Evolutionary conservation across 2,888 invertebrate species (phyloP), one percentile per base, ranked within the genome.

Genomic region (Elysia crispata): DNA sequence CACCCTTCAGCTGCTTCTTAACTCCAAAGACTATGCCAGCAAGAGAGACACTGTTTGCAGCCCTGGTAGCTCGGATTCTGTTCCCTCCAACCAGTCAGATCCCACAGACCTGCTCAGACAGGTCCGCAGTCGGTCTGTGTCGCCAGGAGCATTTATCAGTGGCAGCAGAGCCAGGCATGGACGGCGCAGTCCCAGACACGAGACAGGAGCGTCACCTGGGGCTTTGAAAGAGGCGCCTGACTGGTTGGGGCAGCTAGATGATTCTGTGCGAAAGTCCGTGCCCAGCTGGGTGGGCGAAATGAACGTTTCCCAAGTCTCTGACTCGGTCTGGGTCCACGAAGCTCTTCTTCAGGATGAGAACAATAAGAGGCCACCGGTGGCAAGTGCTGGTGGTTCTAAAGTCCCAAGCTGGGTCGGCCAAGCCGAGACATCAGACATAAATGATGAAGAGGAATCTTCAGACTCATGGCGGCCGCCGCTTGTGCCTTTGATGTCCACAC

Each of bases 261-360:
- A 80, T 5, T 86, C 88, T 0, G 85, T 83, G 28, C 57, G 23
- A 5, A 81, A 79, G 28, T 84, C 85, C 5, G 83, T 86, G 30
- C 88, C 88, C 0, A 87, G 88, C 80, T 88, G 88, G 88, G 84
- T 88, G n/a, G 57, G 49, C n/a, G 76, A 80, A 15, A 31, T 74
- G 50, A 75, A 28, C 70, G 30, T 70, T 8, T 80, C 75, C 30
- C 76, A 80, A n/a, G 60, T 62, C 23, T 76, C 80, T 28, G 80
- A 80, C 30, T 80, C 80, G 25, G 13, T 80, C 1, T 80, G 80
- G 80, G 33, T 23, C 0, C 64, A 70, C 1, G 41, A 60, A 23
- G 60, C 15, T 33, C 31, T 64, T 0, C 33, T n/a, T 0, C 60
- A 50, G 72, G n/a, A 30, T 31, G n/a, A 30, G 0, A 72, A 62